Percentiles rank a stretch among this genome's conserved stretches.
phyloP scores from a whole-genome alignment of 2,797 vertebrate genomes.

The Mus spretus region DNA sequence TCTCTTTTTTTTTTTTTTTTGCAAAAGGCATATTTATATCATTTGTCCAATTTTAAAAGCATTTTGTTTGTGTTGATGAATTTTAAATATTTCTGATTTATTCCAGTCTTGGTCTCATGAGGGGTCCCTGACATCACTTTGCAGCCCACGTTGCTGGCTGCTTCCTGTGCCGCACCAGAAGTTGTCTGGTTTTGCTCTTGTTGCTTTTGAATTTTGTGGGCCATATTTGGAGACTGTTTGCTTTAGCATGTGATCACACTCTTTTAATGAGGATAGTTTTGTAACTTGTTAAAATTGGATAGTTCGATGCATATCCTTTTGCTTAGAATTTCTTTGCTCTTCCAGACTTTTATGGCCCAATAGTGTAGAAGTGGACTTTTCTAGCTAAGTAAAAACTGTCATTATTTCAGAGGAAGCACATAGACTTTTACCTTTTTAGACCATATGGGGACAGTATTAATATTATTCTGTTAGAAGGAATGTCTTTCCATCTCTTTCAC shows the following conservation, averaged over 20 bases:
- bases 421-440: background rate
- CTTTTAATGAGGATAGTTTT: background rate
- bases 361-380: constrained; percentile 17
- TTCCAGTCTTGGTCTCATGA: background rate
- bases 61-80: background rate
- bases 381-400: background rate
- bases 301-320: background rate
- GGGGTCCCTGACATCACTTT: background rate
- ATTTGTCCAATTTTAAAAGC: background rate
- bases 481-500: background rate
- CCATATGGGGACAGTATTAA: background rate
- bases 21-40: background rate
- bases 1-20: background rate
- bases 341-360: background rate
- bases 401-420: background rate
- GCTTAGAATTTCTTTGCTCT: constrained; percentile 15
- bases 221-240: background rate
- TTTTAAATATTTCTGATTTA: background rate
- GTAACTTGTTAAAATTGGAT: background rate
- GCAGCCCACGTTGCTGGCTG: background rate
- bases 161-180: background rate
- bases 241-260: background rate
- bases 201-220: background rate
- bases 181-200: background rate
- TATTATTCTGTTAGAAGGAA: background rate